phyloP scores from a whole-genome alignment of 2,113 vertebrate species.

The Condylura cristata region DNA sequence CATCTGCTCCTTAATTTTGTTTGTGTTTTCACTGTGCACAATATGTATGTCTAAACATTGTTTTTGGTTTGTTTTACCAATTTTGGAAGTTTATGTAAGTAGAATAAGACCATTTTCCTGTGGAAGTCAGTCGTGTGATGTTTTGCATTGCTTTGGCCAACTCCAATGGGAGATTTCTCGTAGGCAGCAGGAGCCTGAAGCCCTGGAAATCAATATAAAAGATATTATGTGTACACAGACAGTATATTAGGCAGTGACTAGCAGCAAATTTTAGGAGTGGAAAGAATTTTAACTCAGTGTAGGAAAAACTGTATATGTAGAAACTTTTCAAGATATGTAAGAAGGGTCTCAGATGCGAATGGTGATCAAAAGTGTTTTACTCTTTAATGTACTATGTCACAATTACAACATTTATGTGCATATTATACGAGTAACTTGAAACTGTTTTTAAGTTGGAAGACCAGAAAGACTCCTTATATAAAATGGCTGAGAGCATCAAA shows the following conservation, averaged over 20 bases:
- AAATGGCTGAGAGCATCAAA: neutral
- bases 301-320: neutral
- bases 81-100: neutral
- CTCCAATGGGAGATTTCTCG: neutral
- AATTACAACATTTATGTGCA: neutral
- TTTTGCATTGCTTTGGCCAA: neutral
- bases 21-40: neutral
- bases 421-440: neutral
- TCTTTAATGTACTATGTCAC: neutral
- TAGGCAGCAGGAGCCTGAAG: neutral
- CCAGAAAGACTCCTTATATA: neutral
- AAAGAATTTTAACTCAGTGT: neutral
- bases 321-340: neutral
- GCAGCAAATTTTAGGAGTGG: neutral
- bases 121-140: neutral
- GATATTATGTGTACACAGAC: neutral
- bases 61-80: neutral
- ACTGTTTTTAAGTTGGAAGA: neutral
- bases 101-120: neutral
- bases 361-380: neutral
- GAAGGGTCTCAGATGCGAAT: neutral
- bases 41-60: neutral
- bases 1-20: neutral
- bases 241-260: neutral
- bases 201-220: neutral